Evolutionary conservation across 2,888 invertebrate genomes (phyloP), one percentile per base, ranked within the genome.

Genomic region (Helobdella robusta): DNA sequence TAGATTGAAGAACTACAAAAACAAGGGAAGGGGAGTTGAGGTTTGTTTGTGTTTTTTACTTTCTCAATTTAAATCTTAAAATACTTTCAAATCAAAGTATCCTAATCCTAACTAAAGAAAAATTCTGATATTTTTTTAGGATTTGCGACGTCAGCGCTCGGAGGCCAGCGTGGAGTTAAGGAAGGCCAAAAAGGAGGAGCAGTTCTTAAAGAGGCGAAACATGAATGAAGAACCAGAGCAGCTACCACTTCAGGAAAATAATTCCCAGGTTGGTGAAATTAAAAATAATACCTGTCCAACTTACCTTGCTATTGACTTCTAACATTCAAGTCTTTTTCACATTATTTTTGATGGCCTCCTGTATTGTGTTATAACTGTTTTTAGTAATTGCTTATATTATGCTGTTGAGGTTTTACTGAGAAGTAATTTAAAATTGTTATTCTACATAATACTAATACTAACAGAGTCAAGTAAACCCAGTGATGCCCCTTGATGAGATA

Each of bases 101-200:
- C 48, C 11, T 20, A 28, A 61, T n/a, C n/a, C n/a, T n/a, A n/a
- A n/a, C n/a, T n/a, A n/a, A n/a, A n/a, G n/a, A n/a, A n/a, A n/a
- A n/a, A 18, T 52, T 18, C 11, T 23, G 11, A 52, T 71, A 69
- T 67, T 64, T 54, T 63, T 68, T 8, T 64, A 90, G 90, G 91
- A 91, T 73, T 86, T 93, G 78, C 86, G 95, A 59, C 85, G 91
- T 70, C 86, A 92, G 70, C 85, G 97, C 65, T 89, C 86, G 67
- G 93, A 94, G 78, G 86, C 89, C 58, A 89, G 88, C 2, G 86
- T 97, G 2, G 90, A 94, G 72, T 83, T 98, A 36, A 85, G 97
- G 20, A 95, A 95, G 81, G 88, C 89, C 23, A 88, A 89, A 66
- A 89, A 94, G 72, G 93, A 95, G 79, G 93, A 95, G 73, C 92